phyloP scores from a whole-genome alignment of 2,888 invertebrate genomes.

The Dicranocentrus wangi region DNA sequence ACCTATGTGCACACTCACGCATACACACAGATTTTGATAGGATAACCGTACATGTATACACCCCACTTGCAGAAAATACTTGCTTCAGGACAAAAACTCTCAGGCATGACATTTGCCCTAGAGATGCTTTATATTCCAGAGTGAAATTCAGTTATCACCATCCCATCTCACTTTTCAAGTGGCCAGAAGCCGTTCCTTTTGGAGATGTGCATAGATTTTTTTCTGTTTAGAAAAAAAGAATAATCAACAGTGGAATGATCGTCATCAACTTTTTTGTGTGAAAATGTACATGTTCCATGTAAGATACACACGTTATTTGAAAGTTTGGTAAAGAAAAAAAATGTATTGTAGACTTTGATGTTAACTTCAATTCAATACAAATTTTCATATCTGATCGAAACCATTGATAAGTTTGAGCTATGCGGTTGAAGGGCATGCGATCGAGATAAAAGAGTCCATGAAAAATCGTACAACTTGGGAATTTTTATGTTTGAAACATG shows the following conservation, averaged over 20 bases:
- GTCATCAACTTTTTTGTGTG: conserved; percentile 22
- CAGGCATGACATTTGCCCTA: conserved; percentile 1
- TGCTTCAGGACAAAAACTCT: neutral
- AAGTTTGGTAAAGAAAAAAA: too few species aligned
- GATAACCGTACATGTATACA: too few species aligned
- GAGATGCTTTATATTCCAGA: conserved; percentile 25
- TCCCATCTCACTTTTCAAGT: conserved; percentile 35
- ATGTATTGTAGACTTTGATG: too few species aligned
- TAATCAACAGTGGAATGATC: conserved; percentile 20
- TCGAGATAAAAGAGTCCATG: conserved; percentile 10
- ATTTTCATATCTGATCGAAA: conserved; percentile 41
- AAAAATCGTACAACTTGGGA: conserved; percentile 25
- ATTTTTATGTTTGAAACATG: conserved; percentile 30
- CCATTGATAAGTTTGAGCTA: conserved; percentile 12
- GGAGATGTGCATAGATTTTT: conserved; percentile 18
- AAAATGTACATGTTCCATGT: neutral
- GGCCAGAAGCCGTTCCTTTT: conserved; percentile 38
- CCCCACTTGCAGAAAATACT: too few species aligned
- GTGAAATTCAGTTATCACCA: conserved; percentile 44
- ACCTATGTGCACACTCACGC: neutral
- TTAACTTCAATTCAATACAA: conserved; percentile 18
- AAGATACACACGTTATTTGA: neutral
- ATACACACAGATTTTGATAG: too few species aligned
- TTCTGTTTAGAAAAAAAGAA: conserved; percentile 30
- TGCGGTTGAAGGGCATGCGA: conserved; percentile 22